Base-by-base conservation (phyloP, 2,888 invertebrate species). In the Halocaridina rubra region DNA sequence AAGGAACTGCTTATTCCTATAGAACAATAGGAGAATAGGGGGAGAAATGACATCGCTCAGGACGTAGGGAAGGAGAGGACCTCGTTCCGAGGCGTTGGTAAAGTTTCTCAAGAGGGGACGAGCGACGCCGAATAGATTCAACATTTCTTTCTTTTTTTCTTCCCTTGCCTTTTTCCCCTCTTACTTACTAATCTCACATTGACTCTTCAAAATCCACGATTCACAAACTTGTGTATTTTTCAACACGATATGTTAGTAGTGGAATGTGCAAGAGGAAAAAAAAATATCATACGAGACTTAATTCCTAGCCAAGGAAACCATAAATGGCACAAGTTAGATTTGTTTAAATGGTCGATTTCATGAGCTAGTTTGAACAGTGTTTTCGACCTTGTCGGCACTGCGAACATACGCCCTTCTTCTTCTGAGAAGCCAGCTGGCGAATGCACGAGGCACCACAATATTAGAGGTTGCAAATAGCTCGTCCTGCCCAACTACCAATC, bases 391-490 rank as follows among this genome's bases (percentile, higher is more conserved):
- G 29, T 33, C n/a, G 69, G 53, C 79, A 33, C 67, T 29, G 16
- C 19, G 33, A 24, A 79, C 78, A 67, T 79, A 69, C 24, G 69
- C 79, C 79, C 79, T 79, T 79, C n/a, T 79, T 79, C 67, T 79
- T 79, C 69, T 39, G 33, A 67, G 69, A 29, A 16, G 61, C 69
- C 69, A 79, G 79, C 79, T 80, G 80, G 80, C 72, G 72, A 80
- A 80, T 80, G 80, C 80, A 80, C 80, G 71, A 80, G 71, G 59
- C 71, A 69, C 32, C 71, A n/a, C n/a, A n/a, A 74, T 69, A 46
- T 74, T 74, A 74, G 61, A 74, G 74, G 80, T 80, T 74, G 80
- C 80, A 80, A 74, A 80, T 80, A 72, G 74, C 74, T 27, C 61
- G 29, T 61, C 74, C 61, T 80, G 39, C 27, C 71, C 13, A 13